Conservation (phyloP, 2,888 invertebrate genomes). For the Lepidochrysops patricia region DNA sequence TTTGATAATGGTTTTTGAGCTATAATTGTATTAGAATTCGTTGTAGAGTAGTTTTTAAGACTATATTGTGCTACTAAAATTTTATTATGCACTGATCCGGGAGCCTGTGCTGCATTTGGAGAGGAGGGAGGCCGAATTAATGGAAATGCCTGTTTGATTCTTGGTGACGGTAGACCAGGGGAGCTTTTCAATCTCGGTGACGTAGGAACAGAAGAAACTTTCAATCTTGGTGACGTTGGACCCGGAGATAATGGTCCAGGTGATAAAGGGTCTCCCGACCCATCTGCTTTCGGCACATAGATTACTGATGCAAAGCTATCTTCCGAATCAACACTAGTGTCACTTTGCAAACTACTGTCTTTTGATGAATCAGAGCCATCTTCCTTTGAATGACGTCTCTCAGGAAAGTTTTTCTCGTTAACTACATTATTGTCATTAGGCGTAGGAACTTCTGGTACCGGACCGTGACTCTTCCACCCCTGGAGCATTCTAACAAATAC, state of each 20-base stretch:
- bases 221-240: constrained; percentile 76
- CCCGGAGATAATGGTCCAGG: constrained; percentile 76
- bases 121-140: constrained; percentile 76
- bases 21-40: constrained; percentile 35
- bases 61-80: constrained; percentile 75
- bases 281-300: constrained; percentile 89
- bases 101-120: constrained; percentile 70
- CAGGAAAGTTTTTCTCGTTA: constrained; percentile 64
- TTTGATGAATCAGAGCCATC: constrained; percentile 92
- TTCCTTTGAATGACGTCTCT: constrained; percentile 86
- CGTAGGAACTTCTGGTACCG: constrained; percentile 59
- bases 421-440: constrained; percentile 60
- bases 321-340: constrained; percentile 94
- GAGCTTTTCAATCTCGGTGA: constrained; percentile 83
- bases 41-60: constrained; percentile 63
- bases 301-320: constrained; percentile 96
- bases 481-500: constrained; percentile 90
- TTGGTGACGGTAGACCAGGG: constrained; percentile 78
- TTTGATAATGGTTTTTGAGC: constrained; percentile 57
- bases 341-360: constrained; percentile 92
- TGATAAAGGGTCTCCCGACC: constrained; percentile 72
- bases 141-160: constrained; percentile 78
- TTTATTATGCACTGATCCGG: constrained; percentile 64
- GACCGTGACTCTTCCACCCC: constrained; percentile 81
- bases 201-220: constrained; percentile 83